These are phyloP conservation scores for Sarcophaga subvicina DNA, from an alignment of 2,888 invertebrate genomes.

Conservation along the genomic window DNA sequence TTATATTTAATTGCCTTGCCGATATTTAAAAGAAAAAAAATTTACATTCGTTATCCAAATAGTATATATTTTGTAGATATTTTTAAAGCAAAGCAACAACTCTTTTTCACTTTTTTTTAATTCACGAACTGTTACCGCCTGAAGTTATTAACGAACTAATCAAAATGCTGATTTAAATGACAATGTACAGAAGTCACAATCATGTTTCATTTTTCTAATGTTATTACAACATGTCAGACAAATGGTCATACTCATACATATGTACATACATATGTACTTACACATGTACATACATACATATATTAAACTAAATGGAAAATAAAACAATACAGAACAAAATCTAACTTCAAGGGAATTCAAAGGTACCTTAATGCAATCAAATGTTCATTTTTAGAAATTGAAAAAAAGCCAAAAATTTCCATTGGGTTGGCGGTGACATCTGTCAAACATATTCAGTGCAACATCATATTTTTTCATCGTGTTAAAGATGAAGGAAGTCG, in stretches of 20 bases:
- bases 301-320: background rate
- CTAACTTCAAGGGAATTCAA: background rate
- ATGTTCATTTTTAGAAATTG: too few species aligned
- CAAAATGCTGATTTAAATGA: constrained; percentile 51
- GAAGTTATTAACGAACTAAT: constrained; percentile 63
- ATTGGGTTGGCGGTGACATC: too few species aligned
- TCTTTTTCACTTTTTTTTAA: background rate
- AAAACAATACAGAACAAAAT: background rate
- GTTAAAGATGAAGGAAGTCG: too few species aligned
- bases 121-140: constrained; percentile 60
- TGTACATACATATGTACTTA: background rate
- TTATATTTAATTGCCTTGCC: background rate
- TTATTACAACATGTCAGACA: constrained; percentile 57
- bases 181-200: constrained; percentile 43
- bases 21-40: background rate
- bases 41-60: too few species aligned
- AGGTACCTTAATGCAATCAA: too few species aligned
- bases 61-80: too few species aligned
- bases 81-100: too few species aligned
- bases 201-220: constrained; percentile 25
- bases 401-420: too few species aligned
- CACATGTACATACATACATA: background rate
- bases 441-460: too few species aligned
- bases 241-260: background rate
- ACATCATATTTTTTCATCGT: too few species aligned